Percentiles rank a stretch among this genome's conserved stretches.
Evolutionary conservation across 1,140 invertebrate genomes (phyloP).

Genomic region (Cotesia chilonis): DNA sequence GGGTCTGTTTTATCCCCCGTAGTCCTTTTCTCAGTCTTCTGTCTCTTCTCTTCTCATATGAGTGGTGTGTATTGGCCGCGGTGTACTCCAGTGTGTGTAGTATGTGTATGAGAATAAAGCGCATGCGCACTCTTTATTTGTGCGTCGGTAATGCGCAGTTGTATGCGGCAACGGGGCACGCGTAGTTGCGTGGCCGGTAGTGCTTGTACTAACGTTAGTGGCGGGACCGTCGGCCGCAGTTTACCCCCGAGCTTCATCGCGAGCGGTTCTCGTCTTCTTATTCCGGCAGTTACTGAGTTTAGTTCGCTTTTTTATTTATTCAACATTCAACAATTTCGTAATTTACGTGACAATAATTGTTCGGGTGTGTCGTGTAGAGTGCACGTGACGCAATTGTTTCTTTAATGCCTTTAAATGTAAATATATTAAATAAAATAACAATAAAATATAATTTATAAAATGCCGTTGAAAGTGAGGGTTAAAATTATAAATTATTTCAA

Average conservation of each 20-base stretch:
- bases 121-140: constrained; percentile 7
- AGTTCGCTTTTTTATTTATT: too few relatives aligned
- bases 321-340: not conserved
- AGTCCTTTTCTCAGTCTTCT: too few relatives aligned
- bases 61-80: constrained; percentile 19
- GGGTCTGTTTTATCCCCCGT: constrained; percentile 58
- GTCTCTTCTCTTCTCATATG: not conserved
- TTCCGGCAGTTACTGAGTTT: not conserved
- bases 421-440: not conserved
- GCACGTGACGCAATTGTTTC: not conserved
- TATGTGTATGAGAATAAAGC: constrained; percentile 40
- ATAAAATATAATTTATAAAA: too few relatives aligned
- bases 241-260: constrained; percentile 49
- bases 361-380: not conserved
- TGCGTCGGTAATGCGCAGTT: constrained; percentile 31
- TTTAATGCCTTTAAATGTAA: not conserved
- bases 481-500: constrained; percentile 15
- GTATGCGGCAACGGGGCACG: constrained; percentile 33
- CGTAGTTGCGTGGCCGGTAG: constrained; percentile 30
- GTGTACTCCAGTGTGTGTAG: constrained; percentile 32
- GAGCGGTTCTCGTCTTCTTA: constrained; percentile 36
- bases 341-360: not conserved
- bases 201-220: constrained; percentile 17
- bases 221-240: constrained; percentile 55
- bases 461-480: not conserved